Base-by-base conservation (phyloP, 2,888 invertebrate species). In the Pharmacophagus antenor region DNA sequence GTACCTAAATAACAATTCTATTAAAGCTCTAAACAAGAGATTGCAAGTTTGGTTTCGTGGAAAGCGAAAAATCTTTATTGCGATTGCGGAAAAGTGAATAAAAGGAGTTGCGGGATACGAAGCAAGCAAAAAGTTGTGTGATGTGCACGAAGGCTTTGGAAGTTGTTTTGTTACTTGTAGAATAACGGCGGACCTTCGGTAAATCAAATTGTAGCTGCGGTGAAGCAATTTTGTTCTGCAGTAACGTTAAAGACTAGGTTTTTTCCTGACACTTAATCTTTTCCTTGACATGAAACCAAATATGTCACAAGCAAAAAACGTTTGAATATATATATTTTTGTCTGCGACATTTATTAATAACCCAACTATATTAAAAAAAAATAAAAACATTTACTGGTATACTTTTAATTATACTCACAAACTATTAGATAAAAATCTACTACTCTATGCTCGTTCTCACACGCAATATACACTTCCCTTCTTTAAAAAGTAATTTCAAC, bases 81-180 rank as follows among this genome's bases (percentile, higher is more conserved):
- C 41, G 41, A 41, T 41, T n/a, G 37, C 37, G 15, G n/a, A 44
- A 44, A 44, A 44, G 42, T 44, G 42, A 20, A 44, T 44, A 44
- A 44, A 44, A 44, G 18, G 8, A 44, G 2, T 42, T 18, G 42
- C 6, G 37, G n/a, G 42, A 44, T 44, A 44, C 42, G 10, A 20
- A 44, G 18, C 20, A 8, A 44, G 10, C 7, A 44, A 44, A 44
- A 44, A 44, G 42, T 44, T 20, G 8, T 44, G 42, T 10, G 42
- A 44, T 44, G 42, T 44, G 42, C 18, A 8, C 42, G 42, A 37
- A 37, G 4, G 15, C 42, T 44, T 7, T n/a, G 42, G 42, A 44
- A 44, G 8, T 17, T n/a, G 42, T 44, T 44, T 44, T 18, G 18
- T 18, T 18, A 8, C 20, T 44, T 44, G 42, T 44, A 44, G 42